phyloP scores from a whole-genome alignment of 2,113 vertebrate species.

The Synodontis membranacea region DNA sequence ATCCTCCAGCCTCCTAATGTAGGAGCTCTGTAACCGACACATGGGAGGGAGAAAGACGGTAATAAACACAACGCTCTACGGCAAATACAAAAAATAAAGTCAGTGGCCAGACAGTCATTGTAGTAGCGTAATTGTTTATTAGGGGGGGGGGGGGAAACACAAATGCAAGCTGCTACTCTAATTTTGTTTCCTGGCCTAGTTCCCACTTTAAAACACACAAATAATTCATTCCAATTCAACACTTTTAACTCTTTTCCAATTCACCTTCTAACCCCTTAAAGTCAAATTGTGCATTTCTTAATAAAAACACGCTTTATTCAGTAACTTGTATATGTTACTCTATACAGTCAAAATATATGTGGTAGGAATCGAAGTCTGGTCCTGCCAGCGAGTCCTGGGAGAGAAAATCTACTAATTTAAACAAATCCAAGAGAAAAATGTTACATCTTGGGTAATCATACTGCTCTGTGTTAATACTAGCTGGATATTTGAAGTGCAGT shows the following conservation, averaged over 20 bases:
- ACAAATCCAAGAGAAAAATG: conserved; percentile 7
- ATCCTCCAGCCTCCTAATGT: conserved; percentile 85
- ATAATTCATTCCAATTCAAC: not conserved
- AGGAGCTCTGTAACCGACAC: conserved; percentile 77
- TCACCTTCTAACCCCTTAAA: not conserved
- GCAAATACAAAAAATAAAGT: not conserved
- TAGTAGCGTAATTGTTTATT: not conserved
- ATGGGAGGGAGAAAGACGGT: conserved; percentile 32
- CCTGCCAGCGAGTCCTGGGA: not conserved
- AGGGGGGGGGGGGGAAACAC: no score
- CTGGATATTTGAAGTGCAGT: not conserved
- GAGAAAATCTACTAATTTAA: not conserved
- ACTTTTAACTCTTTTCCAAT: not conserved
- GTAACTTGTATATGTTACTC: no score
- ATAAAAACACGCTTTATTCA: not conserved
- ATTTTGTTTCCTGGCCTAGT: not conserved
- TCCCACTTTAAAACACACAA: not conserved
- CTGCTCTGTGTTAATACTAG: not conserved
- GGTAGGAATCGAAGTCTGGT: not conserved
- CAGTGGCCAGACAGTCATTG: not conserved
- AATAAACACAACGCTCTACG: conserved; percentile 6
- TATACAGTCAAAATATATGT: not conserved
- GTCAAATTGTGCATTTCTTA: not conserved
- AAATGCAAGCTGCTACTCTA: not conserved
- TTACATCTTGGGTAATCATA: not conserved